Evolutionary conservation across 1,140 invertebrate species (phyloP).

Genomic region (Heliconius eleuchia): DNA sequence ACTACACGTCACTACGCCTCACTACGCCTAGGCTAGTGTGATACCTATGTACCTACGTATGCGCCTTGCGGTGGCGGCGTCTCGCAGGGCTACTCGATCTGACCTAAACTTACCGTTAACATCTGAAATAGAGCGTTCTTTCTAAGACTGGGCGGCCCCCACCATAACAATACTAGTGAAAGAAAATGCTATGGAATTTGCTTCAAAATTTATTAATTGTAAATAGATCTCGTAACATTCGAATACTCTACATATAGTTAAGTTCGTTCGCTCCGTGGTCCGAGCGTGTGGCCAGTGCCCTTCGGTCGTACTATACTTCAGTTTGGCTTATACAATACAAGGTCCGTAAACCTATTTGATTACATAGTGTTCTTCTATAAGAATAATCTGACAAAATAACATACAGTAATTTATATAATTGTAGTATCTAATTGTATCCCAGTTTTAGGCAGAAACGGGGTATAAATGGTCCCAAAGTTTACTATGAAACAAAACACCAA

Average conservation of each 20-base stretch:
- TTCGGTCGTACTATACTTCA: constrained; percentile 68
- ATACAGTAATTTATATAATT: constrained; percentile 40
- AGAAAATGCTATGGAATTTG: constrained; percentile 75
- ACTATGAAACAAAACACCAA: constrained; percentile 74
- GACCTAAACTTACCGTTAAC: constrained; percentile 80
- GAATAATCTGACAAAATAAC: constrained; percentile 42
- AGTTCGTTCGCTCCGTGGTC: constrained; percentile 44
- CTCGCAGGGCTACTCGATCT: constrained; percentile 55
- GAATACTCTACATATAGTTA: constrained; percentile 44
- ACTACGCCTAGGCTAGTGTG: constrained; percentile 12
- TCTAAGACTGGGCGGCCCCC: constrained; percentile 70
- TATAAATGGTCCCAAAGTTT: constrained; percentile 77
- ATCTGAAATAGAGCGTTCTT: constrained; percentile 78
- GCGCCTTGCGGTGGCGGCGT: constrained; percentile 27
- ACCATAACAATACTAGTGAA: constrained; percentile 67
- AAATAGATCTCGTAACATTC: constrained; percentile 66
- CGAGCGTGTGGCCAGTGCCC: constrained; percentile 49
- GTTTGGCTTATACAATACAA: constrained; percentile 51
- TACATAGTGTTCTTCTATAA: constrained; percentile 40
- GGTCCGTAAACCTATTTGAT: constrained; percentile 33
- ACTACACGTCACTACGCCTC: constrained; percentile 1
- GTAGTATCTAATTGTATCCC: constrained; percentile 52
- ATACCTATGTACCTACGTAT: constrained; percentile 40
- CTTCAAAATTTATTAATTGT: constrained; percentile 71
- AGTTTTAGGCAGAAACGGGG: constrained; percentile 56